These are phyloP conservation scores for Ommatoiulus sabulosus DNA, from an alignment of 2,888 invertebrate genomes.

Conservation along the genomic window DNA sequence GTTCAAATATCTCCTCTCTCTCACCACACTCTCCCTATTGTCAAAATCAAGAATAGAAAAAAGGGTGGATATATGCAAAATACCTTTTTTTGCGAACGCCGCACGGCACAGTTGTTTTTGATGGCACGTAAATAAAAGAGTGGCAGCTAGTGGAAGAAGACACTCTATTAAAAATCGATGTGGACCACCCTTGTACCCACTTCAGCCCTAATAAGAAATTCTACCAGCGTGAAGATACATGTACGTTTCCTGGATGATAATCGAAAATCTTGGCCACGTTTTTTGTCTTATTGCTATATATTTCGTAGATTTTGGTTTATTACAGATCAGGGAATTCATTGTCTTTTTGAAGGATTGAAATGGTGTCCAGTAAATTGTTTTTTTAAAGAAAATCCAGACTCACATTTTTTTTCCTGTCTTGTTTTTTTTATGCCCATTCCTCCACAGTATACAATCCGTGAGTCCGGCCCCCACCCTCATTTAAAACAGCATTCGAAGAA, in stretches of 20 bases:
- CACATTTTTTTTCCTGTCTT: not conserved
- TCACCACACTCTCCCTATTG: conserved; percentile 24
- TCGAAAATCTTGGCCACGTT: not conserved
- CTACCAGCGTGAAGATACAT: conserved; percentile 4
- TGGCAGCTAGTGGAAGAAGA: not conserved
- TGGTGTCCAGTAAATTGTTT: not conserved
- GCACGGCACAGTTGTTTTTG: not conserved
- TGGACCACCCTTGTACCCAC: not conserved
- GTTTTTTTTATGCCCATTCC: not conserved
- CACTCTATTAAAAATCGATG: conserved; percentile 3
- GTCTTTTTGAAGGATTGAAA: not conserved
- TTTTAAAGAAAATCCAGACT: too few relatives aligned
- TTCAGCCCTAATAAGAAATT: not conserved
- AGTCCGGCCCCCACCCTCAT: not conserved
- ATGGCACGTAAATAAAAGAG: not conserved
- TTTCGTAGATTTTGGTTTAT: not conserved
- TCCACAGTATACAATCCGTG: not conserved
- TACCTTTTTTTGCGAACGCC: conserved; percentile 14
- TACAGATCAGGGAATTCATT: too few relatives aligned
- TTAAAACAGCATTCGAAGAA: not conserved
- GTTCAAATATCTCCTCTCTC: conserved; percentile 30
- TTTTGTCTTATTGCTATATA: not conserved
- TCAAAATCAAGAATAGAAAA: conserved; percentile 16
- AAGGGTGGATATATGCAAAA: conserved; percentile 36
- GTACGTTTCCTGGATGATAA: not conserved